These are phyloP conservation scores for Lagria hirta DNA, from an alignment of 2,888 invertebrate species.

Conservation along the genomic window DNA sequence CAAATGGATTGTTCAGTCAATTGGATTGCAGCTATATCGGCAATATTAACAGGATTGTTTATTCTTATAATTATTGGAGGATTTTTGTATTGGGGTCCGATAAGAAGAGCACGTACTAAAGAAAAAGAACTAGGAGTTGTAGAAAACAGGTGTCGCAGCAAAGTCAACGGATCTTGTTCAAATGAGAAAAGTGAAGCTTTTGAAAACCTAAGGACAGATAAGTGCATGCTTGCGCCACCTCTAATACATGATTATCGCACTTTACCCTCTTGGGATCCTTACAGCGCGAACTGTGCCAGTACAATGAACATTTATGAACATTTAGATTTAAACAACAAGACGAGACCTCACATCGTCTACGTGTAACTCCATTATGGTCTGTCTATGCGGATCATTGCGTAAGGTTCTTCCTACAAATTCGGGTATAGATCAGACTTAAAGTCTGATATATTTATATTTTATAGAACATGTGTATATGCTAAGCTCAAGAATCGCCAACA, in stretches of 20 bases:
- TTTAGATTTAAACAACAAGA: conserved; percentile 48
- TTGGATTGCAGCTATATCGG: conserved; percentile 63
- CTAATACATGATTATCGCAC: conserved; percentile 49
- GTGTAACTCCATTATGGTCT: conserved; percentile 51
- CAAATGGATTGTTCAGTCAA: conserved; percentile 65
- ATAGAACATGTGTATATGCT: conserved; percentile 22
- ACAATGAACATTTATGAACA: conserved; percentile 52
- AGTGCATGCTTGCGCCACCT: conserved; percentile 47
- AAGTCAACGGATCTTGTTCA: conserved; percentile 28
- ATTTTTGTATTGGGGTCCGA: conserved; percentile 47
- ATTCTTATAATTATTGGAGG: conserved; percentile 44
- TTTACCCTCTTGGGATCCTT: conserved; percentile 51
- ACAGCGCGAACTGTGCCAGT: conserved; percentile 37
- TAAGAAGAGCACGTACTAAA: conserved; percentile 38
- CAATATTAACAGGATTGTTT: conserved; percentile 51
- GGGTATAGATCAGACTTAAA: conserved; percentile 23
- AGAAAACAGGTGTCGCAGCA: conserved; percentile 31
- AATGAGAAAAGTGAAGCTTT: conserved; percentile 35
- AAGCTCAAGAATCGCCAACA: conserved; percentile 14
- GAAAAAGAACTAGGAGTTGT: conserved; percentile 39
- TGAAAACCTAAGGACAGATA: conserved; percentile 43
- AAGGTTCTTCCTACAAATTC: conserved; percentile 29
- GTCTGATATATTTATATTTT: conserved; percentile 24
- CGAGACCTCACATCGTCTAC: conserved; percentile 57
- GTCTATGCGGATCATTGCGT: conserved; percentile 18